Conservation (phyloP, 1,140 invertebrate genomes). For the Drosophila ficusphila region DNA sequence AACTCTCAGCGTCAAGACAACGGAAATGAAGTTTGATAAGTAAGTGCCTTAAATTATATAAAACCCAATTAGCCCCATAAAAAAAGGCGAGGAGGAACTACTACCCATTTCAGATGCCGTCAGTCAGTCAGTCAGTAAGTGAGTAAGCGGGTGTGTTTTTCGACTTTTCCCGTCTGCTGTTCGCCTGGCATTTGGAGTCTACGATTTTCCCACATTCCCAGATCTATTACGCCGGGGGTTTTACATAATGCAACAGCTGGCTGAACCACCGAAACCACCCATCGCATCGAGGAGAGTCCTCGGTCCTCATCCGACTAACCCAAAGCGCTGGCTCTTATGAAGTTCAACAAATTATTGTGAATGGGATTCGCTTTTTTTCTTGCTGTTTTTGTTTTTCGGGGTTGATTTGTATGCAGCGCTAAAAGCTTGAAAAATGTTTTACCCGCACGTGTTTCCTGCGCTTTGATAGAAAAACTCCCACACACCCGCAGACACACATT, state of each 20-base stretch:
- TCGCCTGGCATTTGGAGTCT: conserved; percentile 31
- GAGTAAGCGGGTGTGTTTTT: neutral
- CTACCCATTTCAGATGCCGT: neutral
- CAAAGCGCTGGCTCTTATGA: conserved; percentile 56
- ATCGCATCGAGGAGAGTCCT: neutral
- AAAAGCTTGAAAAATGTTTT: conserved; percentile 83
- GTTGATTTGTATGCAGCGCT: conserved; percentile 82
- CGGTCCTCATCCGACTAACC: conserved; percentile 9
- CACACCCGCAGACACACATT: conserved; percentile 42
- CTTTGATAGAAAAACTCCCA: conserved; percentile 69
- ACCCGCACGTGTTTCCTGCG: conserved; percentile 80
- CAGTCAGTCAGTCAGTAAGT: too few relatives aligned
- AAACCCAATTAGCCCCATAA: conserved; percentile 30
- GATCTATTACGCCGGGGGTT: conserved; percentile 28
- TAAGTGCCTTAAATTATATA: conserved; percentile 46
- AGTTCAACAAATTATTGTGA: conserved; percentile 82
- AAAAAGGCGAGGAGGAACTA: neutral
- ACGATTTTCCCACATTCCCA: conserved; percentile 39
- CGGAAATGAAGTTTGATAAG: conserved; percentile 45
- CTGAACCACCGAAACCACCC: conserved; percentile 21
- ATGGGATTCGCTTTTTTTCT: conserved; percentile 56
- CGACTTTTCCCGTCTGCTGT: conserved; percentile 14
- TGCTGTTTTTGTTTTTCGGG: conserved; percentile 57
- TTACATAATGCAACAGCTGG: conserved; percentile 78
- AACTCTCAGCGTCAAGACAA: conserved; percentile 13